phyloP scores from a whole-genome alignment of 2,797 vertebrate genomes.

The Acanthurus lineatus region DNA sequence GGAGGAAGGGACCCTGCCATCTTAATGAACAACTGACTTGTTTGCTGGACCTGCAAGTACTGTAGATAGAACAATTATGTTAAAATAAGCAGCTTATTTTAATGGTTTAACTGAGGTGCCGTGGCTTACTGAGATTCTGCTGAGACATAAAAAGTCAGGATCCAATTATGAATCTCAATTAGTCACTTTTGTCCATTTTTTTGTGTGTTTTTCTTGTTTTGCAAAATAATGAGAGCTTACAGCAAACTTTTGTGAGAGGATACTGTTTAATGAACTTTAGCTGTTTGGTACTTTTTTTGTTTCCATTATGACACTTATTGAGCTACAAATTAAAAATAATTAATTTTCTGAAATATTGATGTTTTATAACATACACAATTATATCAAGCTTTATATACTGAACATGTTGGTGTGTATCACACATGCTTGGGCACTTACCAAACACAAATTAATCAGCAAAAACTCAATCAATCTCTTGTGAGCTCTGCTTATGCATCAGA shows the following conservation, averaged over 20 bases:
- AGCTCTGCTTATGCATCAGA: too few species aligned
- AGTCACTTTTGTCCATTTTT: neutral
- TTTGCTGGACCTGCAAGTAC: slow-evolving; percentile 33
- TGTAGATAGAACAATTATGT: slow-evolving; percentile 26
- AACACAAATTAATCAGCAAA: too few species aligned
- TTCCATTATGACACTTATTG: neutral
- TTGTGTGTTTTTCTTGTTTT: neutral
- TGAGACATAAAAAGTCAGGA: slow-evolving; percentile 17
- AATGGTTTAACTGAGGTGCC: slow-evolving; percentile 13
- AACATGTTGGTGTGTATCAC: too few species aligned
- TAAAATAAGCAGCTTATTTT: slow-evolving; percentile 33
- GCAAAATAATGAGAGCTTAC: slow-evolving; percentile 11
- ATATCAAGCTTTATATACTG: too few species aligned
- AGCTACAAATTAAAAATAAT: slow-evolving; percentile 11
- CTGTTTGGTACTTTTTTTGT: neutral
- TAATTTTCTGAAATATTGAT: too few species aligned
- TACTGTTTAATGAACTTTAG: neutral
- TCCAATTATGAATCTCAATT: slow-evolving; percentile 29
- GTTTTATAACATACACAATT: too few species aligned
- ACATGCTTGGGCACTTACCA: too few species aligned
- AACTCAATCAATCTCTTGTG: too few species aligned
- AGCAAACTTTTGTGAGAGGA: neutral
- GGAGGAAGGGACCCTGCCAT: slow-evolving; percentile 28
- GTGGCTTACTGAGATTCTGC: neutral
- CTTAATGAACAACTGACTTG: slow-evolving; percentile 55